Evolutionary conservation across 2,797 vertebrate species (phyloP), one percentile per base, ranked within the genome.

Genomic region (Jordanella pulchra): DNA sequence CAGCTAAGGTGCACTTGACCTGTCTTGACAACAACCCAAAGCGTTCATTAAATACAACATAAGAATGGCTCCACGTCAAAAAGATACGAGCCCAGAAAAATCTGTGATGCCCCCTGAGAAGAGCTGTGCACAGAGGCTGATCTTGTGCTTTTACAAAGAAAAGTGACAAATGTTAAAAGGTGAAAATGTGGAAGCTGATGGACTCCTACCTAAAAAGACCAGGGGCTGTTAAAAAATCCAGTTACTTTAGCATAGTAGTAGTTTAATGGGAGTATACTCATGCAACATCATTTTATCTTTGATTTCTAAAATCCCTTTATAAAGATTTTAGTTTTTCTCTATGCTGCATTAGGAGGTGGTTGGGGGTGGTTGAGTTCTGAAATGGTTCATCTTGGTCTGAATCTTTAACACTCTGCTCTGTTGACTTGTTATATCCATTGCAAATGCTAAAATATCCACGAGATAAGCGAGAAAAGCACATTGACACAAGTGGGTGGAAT

Each of bases 371-470:
- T 30, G 42, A 64, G n/a, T 3, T 44, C 23, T 64, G 35, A 64
- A 64, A 64, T 64, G n/a, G 60, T 64, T 64, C 42, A 25, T 64
- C 60, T 64, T 64, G 60, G 13, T 64, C n/a, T 39, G 44, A 64
- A 23, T 44, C 39, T 44, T 64, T 23, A 44, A 42, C 60, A 25
- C 42, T 13, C n/a, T 2, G n/a, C 35, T 25, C 3, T 25, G 35
- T 44, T 25, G 35, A 63, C 23, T 1, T n/a, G 35, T n/a, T n/a
- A 42, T 44, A 63, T 64, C 39, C 14, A 64, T n/a, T 64, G 39
- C 44, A 42, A 69, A 63, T 56, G 77, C 25, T 32, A 56, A 65
- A 60, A 65, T 25, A 81, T 53, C 25, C 77, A 17, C 60, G 83
- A 77, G 48, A 39, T 50, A 60, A 17, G n/a, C 11, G 44, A 42